These are phyloP conservation scores for Myotis davidii DNA, from an alignment of 2,113 vertebrate genomes.

Conservation along the genomic window DNA sequence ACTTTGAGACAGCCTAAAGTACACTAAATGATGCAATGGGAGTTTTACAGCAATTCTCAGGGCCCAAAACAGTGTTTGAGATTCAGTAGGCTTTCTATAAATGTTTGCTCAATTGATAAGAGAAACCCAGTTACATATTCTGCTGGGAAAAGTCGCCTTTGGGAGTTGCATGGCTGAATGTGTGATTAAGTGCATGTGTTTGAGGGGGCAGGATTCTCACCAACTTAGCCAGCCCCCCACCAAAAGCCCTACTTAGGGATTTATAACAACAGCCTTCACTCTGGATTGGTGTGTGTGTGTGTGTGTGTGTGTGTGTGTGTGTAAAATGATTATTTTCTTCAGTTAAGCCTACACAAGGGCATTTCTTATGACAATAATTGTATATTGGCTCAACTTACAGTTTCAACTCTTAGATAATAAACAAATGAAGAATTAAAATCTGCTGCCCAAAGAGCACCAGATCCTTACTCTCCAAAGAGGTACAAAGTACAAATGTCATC, in stretches of 20 bases:
- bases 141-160: neutral
- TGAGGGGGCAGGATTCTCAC: neutral
- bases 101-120: conserved; percentile 3
- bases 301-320: neutral
- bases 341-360: neutral
- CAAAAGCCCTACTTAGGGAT: neutral
- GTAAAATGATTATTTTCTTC: conserved; percentile 4
- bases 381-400: neutral
- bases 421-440: conserved; percentile 30
- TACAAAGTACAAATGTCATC: neutral
- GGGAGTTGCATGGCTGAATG: neutral
- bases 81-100: conserved; percentile 16
- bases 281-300: neutral
- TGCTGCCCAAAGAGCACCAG: neutral
- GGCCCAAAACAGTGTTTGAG: neutral
- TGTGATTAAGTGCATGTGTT: neutral
- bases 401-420: conserved; percentile 16
- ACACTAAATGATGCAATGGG: neutral
- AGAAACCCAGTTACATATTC: neutral
- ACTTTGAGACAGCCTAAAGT: conserved; percentile 25
- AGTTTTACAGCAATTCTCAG: neutral
- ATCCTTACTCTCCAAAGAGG: conserved; percentile 9
- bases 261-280: neutral
- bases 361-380: neutral
- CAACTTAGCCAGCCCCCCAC: neutral